Evolutionary conservation across 1,140 invertebrate genomes (phyloP).

Genomic region (Drosophila asahinai): DNA sequence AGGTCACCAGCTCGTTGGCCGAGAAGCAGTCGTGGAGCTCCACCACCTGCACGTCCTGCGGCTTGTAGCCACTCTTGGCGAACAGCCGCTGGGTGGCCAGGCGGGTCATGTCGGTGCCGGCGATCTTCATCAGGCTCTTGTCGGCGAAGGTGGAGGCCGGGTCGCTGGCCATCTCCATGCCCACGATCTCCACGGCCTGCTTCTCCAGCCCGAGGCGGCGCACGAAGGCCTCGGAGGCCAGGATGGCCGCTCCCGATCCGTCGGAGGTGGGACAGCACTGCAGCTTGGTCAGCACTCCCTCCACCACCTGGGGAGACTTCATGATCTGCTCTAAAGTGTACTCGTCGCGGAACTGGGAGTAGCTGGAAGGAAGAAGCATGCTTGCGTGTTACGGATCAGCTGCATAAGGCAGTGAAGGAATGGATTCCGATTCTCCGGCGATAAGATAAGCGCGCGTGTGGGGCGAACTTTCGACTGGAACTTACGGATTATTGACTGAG

Average conservation of each 20-base stretch:
- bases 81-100: conserved; percentile 93
- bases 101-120: conserved; percentile 98
- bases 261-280: conserved; percentile 99
- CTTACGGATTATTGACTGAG: conserved; percentile 97
- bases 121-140: conserved; percentile 94
- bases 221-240: conserved; percentile 97
- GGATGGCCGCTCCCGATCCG: conserved; percentile 95
- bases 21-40: conserved; percentile 99
- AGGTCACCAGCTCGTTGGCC: conserved; percentile 98
- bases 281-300: conserved; percentile 96
- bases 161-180: conserved; percentile 98
- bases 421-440: conserved; percentile 95
- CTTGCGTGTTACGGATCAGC: conserved; percentile 85
- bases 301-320: conserved; percentile 94
- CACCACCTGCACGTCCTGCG: conserved; percentile 96
- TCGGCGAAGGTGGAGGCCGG: conserved; percentile 91
- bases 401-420: conserved; percentile 8
- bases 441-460: conserved; percentile 53
- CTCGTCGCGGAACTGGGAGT: conserved; percentile 96
- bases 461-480: conserved; percentile 70
- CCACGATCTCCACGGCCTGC: conserved; percentile 97
- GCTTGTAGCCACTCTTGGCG: conserved; percentile 90
- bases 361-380: conserved; percentile 85
- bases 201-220: conserved; percentile 91
- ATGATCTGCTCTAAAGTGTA: conserved; percentile 96